Conservation (phyloP, 2,797 vertebrate species). For the Myripristis murdjan region DNA sequence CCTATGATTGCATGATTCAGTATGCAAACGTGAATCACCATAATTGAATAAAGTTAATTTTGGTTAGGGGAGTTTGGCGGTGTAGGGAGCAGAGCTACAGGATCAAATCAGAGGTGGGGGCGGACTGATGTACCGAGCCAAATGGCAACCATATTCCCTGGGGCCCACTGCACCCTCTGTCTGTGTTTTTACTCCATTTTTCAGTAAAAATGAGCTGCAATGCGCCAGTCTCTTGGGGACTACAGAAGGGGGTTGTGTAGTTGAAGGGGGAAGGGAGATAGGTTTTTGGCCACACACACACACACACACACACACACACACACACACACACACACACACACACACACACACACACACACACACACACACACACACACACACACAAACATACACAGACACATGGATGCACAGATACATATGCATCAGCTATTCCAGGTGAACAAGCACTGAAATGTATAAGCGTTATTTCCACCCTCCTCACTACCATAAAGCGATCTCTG, state of each 20-base stretch:
- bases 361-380: no score
- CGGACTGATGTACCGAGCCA: constrained; percentile 39
- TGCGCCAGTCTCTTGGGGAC: constrained; percentile 32
- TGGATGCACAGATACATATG: constrained; percentile 21
- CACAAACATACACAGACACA: no score
- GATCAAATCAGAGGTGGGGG: constrained; percentile 34
- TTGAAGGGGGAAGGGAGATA: constrained; percentile 16
- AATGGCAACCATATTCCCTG: constrained; percentile 50
- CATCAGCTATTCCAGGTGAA: constrained; percentile 42
- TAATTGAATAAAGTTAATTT: constrained; percentile 18
- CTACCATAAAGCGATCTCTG: constrained; percentile 4
- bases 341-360: no score
- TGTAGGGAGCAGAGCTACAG: constrained; percentile 24
- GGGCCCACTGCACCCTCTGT: constrained; percentile 52
- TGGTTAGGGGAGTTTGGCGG: constrained; percentile 19
- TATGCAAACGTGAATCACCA: neutral
- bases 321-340: no score
- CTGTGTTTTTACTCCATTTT: constrained; percentile 60
- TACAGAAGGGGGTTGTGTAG: constrained; percentile 27
- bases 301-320: constrained; percentile 16
- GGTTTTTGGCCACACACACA: constrained; percentile 31
- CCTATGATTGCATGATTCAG: neutral
- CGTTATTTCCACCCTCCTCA: constrained; percentile 48
- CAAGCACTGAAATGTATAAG: constrained; percentile 35
- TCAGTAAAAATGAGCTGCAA: constrained; percentile 57